These are phyloP conservation scores for Hemicentrotus pulcherrimus DNA, from an alignment of 35 echinoderm and acorn worm genomes.

Conservation along the genomic window DNA sequence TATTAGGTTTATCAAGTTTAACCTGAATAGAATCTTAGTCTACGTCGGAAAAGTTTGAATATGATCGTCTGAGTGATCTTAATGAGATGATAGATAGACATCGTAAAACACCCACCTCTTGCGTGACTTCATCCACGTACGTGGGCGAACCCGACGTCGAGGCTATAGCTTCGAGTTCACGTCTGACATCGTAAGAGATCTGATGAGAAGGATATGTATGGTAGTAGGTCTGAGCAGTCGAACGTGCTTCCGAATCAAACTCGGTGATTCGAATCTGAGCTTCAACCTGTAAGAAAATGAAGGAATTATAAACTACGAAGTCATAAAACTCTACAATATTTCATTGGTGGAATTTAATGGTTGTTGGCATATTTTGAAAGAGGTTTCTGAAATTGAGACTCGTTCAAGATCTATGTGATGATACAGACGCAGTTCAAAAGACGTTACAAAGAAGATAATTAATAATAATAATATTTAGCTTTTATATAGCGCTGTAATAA, in stretches of 20 bases:
- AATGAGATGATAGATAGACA: neutral
- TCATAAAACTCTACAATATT: too few species aligned
- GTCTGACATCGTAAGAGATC: neutral
- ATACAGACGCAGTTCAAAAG: too few species aligned
- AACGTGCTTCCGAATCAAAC: neutral
- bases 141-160: neutral
- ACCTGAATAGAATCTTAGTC: too few species aligned
- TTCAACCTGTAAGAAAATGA: neutral
- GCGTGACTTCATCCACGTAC: neutral
- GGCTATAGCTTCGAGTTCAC: neutral
- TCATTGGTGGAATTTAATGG: too few species aligned
- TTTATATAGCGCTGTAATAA: too few species aligned
- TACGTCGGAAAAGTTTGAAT: too few species aligned
- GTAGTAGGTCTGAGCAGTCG: constrained; percentile 19
- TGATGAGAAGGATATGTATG: neutral
- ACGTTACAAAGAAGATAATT: too few species aligned
- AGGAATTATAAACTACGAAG: neutral
- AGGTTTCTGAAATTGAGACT: too few species aligned
- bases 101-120: neutral
- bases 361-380: too few species aligned
- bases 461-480: too few species aligned
- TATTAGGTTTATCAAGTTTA: too few species aligned
- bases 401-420: too few species aligned
- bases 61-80: neutral
- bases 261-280: neutral